Evolutionary conservation across 1,140 invertebrate species (phyloP).

Genomic region (Drosophila burlai): DNA sequence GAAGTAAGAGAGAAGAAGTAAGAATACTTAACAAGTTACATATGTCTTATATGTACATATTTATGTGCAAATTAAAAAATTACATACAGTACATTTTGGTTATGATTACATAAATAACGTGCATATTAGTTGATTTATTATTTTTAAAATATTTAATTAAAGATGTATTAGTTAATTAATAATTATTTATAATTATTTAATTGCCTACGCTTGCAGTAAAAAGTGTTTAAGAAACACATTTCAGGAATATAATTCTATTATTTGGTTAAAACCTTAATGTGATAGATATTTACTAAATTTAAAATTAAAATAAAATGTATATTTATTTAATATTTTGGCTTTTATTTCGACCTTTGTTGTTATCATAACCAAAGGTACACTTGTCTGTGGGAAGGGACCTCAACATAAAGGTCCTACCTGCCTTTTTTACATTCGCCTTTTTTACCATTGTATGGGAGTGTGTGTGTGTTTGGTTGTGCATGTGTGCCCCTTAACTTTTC

Average conservation of each 20-base stretch:
- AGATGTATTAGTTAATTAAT: not conserved
- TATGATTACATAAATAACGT: not conserved
- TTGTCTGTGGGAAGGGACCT: slow-evolving; percentile 11
- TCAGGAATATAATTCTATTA: too few relatives aligned
- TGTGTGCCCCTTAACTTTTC: not conserved
- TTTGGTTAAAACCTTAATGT: too few relatives aligned
- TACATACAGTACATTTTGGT: too few relatives aligned
- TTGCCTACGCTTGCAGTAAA: too few relatives aligned
- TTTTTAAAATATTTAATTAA: not conserved
- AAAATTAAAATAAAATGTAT: too few relatives aligned
- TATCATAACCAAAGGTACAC: not conserved
- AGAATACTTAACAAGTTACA: too few relatives aligned
- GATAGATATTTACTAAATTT: too few relatives aligned
- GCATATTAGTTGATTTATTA: not conserved
- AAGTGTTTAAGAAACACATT: too few relatives aligned
- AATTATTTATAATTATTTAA: too few relatives aligned
- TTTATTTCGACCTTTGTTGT: not conserved
- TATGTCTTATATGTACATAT: too few relatives aligned
- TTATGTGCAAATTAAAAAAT: not conserved
- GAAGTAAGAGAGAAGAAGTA: too few relatives aligned
- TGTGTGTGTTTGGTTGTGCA: slow-evolving; percentile 15
- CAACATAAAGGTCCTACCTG: slow-evolving; percentile 46
- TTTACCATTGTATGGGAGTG: slow-evolving; percentile 18
- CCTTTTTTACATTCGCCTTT: slow-evolving; percentile 22
- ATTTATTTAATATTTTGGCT: not conserved